Evolutionary conservation across 1,140 invertebrate genomes (phyloP).

Genomic region (Pseudomyrmex flavicornis): DNA sequence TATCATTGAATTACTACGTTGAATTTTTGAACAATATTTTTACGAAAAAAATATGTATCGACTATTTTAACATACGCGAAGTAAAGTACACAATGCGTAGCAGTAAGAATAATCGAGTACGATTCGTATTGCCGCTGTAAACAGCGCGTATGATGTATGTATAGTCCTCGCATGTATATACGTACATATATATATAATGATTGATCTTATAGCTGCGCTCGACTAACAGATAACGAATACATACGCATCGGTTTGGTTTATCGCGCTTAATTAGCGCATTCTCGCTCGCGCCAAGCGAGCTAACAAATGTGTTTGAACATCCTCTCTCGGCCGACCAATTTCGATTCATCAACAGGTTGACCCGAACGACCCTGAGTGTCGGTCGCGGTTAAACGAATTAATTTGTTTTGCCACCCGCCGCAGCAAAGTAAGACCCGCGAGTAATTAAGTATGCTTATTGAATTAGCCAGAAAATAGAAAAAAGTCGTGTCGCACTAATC

Average conservation of each 20-base stretch:
- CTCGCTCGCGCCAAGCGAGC: slow-evolving; percentile 13
- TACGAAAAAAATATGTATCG: too few relatives aligned
- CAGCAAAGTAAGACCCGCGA: neutral
- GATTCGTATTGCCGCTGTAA: too few relatives aligned
- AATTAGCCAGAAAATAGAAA: slow-evolving; percentile 14
- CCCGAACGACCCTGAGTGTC: slow-evolving; percentile 61
- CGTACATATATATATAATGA: too few relatives aligned
- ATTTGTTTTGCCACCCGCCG: slow-evolving; percentile 46
- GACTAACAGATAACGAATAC: slow-evolving; percentile 9
- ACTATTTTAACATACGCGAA: too few relatives aligned
- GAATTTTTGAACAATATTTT: too few relatives aligned
- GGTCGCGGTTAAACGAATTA: slow-evolving; percentile 66
- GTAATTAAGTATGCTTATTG: slow-evolving; percentile 41
- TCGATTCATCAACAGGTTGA: slow-evolving; percentile 68
- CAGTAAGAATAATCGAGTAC: too few relatives aligned
- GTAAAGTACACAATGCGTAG: too few relatives aligned
- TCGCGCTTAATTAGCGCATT: slow-evolving; percentile 44
- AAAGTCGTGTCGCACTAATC: slow-evolving; percentile 22
- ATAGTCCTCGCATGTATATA: too few relatives aligned
- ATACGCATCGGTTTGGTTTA: slow-evolving; percentile 33
- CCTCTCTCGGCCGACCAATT: slow-evolving; percentile 59
- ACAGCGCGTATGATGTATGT: too few relatives aligned
- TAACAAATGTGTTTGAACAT: slow-evolving; percentile 58
- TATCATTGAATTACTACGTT: too few relatives aligned
- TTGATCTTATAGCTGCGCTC: too few relatives aligned